Percentiles rank a stretch among this genome's conserved stretches.
These are phyloP conservation scores for Stegodyphus mimosarum DNA, from an alignment of 1,140 invertebrate genomes.

Conservation along the genomic window DNA sequence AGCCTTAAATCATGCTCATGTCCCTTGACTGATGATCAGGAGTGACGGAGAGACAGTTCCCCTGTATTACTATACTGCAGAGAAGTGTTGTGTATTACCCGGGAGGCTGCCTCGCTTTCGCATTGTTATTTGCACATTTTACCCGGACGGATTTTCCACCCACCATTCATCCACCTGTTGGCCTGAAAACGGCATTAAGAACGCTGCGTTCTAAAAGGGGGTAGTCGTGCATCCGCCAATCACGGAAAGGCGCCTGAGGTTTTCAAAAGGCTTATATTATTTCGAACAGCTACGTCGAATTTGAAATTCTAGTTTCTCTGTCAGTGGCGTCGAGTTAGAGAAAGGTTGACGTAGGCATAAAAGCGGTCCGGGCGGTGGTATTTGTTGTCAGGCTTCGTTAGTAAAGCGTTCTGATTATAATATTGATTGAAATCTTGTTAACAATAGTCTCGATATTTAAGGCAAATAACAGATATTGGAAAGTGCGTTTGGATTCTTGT, in stretches of 20 bases:
- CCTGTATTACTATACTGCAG: slow-evolving; percentile 53
- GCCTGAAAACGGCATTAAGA: slow-evolving; percentile 39
- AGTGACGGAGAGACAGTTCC: slow-evolving; percentile 41
- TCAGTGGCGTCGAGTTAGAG: not conserved
- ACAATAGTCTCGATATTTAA: no score
- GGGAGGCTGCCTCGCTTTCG: slow-evolving; percentile 16
- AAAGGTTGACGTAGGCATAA: not conserved
- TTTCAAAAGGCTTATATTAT: slow-evolving; percentile 41
- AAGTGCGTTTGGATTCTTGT: no score
- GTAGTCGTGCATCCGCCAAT: slow-evolving; percentile 22
- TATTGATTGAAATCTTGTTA: no score
- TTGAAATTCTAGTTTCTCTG: slow-evolving; percentile 39
- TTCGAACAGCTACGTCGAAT: slow-evolving; percentile 19
- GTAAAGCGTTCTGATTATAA: no score
- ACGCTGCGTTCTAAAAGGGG: slow-evolving; percentile 30
- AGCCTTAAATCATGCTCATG: slow-evolving; percentile 22
- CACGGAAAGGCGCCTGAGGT: slow-evolving; percentile 33
- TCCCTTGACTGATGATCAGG: slow-evolving; percentile 52
- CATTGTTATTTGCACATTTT: slow-evolving; percentile 55
- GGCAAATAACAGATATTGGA: no score
- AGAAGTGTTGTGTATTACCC: slow-evolving; percentile 27
- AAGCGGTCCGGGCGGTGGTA: no score
- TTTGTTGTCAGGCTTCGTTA: no score
- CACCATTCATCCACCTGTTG: slow-evolving; percentile 35
- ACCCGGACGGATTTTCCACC: not conserved